Percentiles rank a stretch among this genome's conserved stretches.
phyloP scores from a whole-genome alignment of 2,113 vertebrate genomes.

The Crotalus helleri region DNA sequence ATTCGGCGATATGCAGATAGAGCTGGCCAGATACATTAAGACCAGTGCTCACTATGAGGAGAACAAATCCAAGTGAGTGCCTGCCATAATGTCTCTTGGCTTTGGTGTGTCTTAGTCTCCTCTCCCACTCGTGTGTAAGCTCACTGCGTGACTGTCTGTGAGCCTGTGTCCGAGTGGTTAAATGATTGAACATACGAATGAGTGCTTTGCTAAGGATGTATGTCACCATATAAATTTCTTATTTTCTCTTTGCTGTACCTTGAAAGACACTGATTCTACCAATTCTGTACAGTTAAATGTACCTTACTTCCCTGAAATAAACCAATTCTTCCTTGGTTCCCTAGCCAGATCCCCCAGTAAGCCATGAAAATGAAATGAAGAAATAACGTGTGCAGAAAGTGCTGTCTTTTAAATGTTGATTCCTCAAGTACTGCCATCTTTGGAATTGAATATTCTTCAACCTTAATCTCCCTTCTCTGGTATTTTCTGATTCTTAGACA shows the following conservation, averaged over 20 bases:
- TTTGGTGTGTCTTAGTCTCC: constrained; percentile 62
- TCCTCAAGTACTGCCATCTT: neutral
- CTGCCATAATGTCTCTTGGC: constrained; percentile 85
- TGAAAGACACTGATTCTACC: neutral
- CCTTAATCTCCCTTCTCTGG: neutral
- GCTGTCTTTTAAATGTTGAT: neutral
- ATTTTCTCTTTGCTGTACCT: neutral
- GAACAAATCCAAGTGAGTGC: constrained; percentile 98
- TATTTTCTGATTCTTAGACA: neutral
- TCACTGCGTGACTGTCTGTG: constrained; percentile 1
- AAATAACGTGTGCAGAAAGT: neutral
- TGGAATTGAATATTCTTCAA: neutral
- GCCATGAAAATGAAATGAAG: neutral
- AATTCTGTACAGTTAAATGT: neutral
- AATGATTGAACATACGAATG: neutral
- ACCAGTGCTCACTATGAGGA: constrained; percentile 99
- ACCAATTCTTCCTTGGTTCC: neutral
- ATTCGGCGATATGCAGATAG: constrained; percentile 99
- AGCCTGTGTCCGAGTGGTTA: neutral
- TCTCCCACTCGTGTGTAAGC: constrained; percentile 21
- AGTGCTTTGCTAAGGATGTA: neutral
- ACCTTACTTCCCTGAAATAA: neutral
- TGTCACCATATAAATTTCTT: neutral
- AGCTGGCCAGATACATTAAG: constrained; percentile 98
- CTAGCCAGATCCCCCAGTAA: neutral